Evolutionary conservation across 2,113 vertebrate genomes (phyloP).

Genomic region (Bombycilla garrulus): DNA sequence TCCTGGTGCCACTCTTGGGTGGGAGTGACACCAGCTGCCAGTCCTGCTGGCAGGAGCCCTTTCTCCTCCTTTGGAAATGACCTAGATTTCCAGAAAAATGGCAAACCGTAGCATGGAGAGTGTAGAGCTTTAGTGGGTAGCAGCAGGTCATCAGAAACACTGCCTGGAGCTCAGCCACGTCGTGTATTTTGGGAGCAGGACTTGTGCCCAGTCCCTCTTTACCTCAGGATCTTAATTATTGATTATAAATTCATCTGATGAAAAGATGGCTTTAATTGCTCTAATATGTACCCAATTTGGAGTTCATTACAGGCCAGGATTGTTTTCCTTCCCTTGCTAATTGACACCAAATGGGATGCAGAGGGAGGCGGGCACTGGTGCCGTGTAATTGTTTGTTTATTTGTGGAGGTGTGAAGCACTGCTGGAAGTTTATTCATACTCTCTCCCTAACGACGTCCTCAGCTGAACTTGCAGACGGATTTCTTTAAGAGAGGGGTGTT

Average conservation of each 20-base stretch:
- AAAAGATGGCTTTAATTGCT: conserved; percentile 66
- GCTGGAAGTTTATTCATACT: neutral
- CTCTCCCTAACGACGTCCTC: neutral
- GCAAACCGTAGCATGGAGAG: neutral
- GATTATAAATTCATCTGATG: conserved; percentile 72
- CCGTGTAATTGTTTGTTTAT: conserved; percentile 35
- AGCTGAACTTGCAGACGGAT: neutral
- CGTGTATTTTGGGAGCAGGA: conserved; percentile 35
- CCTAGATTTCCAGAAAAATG: neutral
- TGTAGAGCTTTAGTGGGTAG: neutral
- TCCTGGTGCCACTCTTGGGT: neutral
- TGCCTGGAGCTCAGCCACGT: neutral
- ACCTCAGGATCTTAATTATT: conserved; percentile 71
- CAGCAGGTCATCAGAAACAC: conserved; percentile 6
- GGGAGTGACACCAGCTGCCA: neutral
- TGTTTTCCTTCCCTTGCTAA: conserved; percentile 69
- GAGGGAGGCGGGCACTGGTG: neutral
- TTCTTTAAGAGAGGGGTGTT: neutral
- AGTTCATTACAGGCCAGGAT: conserved; percentile 65
- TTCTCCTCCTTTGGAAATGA: neutral
- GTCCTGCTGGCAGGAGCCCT: neutral
- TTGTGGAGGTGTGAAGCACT: neutral
- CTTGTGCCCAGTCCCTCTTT: conserved; percentile 58
- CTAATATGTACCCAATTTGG: conserved; percentile 70
- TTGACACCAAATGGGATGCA: conserved; percentile 59